Percentiles rank a stretch among this genome's conserved stretches.
Evolutionary conservation across 2,113 vertebrate species (phyloP).

Genomic region (Girardinichthys multiradiatus): DNA sequence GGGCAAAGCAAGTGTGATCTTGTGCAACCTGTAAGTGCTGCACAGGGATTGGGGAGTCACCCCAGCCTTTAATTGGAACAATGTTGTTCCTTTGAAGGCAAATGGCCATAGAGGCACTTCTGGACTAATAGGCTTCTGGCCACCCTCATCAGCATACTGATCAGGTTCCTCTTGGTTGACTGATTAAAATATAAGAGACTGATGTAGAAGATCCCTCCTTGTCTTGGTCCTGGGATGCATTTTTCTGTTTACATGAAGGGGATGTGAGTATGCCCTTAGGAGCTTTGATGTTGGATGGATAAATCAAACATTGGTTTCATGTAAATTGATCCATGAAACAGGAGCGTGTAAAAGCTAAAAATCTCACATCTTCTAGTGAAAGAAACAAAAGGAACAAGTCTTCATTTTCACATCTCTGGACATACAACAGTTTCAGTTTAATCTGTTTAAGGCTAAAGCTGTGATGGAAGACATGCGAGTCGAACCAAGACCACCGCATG

Average conservation of each 20-base stretch:
- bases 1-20: conserved; percentile 47
- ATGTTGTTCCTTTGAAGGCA: conserved; percentile 63
- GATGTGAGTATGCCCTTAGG: conserved; percentile 9
- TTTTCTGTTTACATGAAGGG: conserved; percentile 33
- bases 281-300: conserved; percentile 55
- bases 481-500: conserved; percentile 61
- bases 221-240: conserved; percentile 21
- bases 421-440: conserved; percentile 51
- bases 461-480: conserved; percentile 65
- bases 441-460: conserved; percentile 53
- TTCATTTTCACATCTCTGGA: conserved; percentile 31
- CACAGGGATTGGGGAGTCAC: conserved; percentile 47
- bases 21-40: conserved; percentile 53
- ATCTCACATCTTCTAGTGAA: conserved; percentile 14
- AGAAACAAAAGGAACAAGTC: conserved; percentile 17
- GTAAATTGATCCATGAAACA: conserved; percentile 39
- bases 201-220: conserved; percentile 30
- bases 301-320: conserved; percentile 34
- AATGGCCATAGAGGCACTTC: conserved; percentile 54
- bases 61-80: conserved; percentile 60
- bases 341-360: conserved; percentile 31
- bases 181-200: conserved; percentile 64
- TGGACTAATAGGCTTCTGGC: conserved; percentile 54
- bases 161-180: conserved; percentile 53
- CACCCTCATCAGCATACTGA: conserved; percentile 69